Evolutionary conservation across 2,888 invertebrate genomes (phyloP), one percentile per base, ranked within the genome.

Genomic region (Teleiodes luculella): DNA sequence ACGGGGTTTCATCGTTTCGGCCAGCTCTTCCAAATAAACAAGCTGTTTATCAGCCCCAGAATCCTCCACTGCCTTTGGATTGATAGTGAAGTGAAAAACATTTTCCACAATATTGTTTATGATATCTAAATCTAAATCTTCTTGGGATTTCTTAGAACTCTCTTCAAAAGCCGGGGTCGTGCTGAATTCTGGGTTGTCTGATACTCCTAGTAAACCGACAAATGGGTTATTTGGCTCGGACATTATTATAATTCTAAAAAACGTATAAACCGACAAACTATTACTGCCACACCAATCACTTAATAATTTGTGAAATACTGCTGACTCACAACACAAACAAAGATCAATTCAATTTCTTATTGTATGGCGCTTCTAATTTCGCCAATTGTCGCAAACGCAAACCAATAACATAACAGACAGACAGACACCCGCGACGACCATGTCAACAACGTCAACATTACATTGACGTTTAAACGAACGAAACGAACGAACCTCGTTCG

Each of bases 31-130:
- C 52, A 96, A 83, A 67, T 91, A 93, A 2, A 96, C 90, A 54
- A 94, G 75, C 62, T 92, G 91, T 55, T 68, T 77, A 33, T 82
- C 78, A 39, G 67, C 64, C 46, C 68, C 53, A 33, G 68, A 60
- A 2, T 67, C 71, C 18, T 78, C 79, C 7, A 80, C 71, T 49
- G 89, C 87, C 36, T 84, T 72, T 51, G 85, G 77, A 64, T 92
- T 92, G 36, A 95, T 84, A 3, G 95, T 95, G 63, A 96, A 91
- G 56, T 93, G 91, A 73, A 96, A 95, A 69, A 95, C 91, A 69
- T 92, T 91, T 76, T 95, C 94, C 30, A 95, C 90, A 49, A 94
- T 78, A 59, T 76, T 79, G 66, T 92, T 91, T 56, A 92, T 77
- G 62, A 77, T 76, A 66, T 76, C 72, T 54, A 69, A 60, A 59